Conservation (phyloP, 1,140 invertebrate species). For the Tachypleus tridentatus region DNA sequence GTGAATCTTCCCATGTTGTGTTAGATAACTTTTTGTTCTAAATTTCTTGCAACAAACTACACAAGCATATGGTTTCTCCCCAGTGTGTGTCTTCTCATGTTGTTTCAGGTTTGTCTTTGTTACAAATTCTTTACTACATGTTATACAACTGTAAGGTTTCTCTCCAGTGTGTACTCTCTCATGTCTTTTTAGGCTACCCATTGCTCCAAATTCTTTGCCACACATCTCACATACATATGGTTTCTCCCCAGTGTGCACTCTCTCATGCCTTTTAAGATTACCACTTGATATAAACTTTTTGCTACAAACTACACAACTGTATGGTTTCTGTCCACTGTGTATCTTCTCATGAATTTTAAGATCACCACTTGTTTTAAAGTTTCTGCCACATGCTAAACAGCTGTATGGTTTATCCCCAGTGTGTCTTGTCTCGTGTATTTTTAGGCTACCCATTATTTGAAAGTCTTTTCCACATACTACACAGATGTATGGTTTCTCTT, state of each 20-base stretch:
- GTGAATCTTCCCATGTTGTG: slow-evolving; percentile 13
- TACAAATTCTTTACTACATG: slow-evolving; percentile 55
- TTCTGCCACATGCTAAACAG: not conserved
- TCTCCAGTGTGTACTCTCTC: slow-evolving; percentile 81
- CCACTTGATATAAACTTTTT: not conserved
- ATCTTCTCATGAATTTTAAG: not conserved
- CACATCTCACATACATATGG: not conserved
- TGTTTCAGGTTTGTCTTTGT: slow-evolving; percentile 32
- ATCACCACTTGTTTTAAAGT: not conserved
- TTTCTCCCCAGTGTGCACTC: not conserved
- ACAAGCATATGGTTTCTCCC: slow-evolving; percentile 38
- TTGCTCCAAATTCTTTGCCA: not conserved
- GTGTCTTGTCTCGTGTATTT: not conserved
- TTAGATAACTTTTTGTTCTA: slow-evolving; percentile 9
- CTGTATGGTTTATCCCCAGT: not conserved
- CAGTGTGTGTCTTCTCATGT: slow-evolving; percentile 34
- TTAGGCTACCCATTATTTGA: not conserved
- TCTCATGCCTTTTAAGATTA: not conserved
- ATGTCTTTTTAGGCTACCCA: slow-evolving; percentile 69
- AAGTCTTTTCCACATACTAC: not conserved
- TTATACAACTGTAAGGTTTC: slow-evolving; percentile 71
- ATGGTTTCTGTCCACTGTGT: not conserved
- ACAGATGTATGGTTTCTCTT: not conserved
- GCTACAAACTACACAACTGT: not conserved
- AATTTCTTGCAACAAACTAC: slow-evolving; percentile 30